phyloP scores from a whole-genome alignment of 2,888 invertebrate species.

The Timandra comae region DNA sequence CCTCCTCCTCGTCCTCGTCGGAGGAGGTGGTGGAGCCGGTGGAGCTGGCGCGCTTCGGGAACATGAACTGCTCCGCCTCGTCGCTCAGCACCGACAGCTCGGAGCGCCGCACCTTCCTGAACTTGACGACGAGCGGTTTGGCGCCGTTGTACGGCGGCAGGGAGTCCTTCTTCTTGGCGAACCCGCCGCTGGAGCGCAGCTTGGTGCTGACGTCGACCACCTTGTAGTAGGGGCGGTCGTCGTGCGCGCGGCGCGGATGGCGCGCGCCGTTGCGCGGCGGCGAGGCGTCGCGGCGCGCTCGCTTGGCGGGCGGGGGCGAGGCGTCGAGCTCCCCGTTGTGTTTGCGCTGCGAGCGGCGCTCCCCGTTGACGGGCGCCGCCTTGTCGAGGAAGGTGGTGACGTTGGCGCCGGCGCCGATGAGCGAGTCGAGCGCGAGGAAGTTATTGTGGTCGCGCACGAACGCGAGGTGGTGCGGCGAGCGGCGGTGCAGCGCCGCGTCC shows the following conservation, averaged over 20 bases:
- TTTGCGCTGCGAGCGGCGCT: slow-evolving; percentile 53
- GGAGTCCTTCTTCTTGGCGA: slow-evolving; percentile 48
- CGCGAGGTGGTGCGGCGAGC: slow-evolving; percentile 83
- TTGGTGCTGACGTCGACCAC: slow-evolving; percentile 84
- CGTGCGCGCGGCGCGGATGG: slow-evolving; percentile 44
- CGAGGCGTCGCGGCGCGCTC: slow-evolving; percentile 16
- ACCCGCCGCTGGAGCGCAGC: slow-evolving; percentile 77
- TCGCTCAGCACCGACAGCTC: slow-evolving; percentile 86
- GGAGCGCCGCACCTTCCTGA: slow-evolving; percentile 83
- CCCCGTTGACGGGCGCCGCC: slow-evolving; percentile 62
- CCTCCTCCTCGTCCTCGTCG: slow-evolving; percentile 75
- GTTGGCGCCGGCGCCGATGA: slow-evolving; percentile 81
- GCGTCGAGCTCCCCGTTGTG: slow-evolving; percentile 49
- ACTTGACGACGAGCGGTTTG: slow-evolving; percentile 82
- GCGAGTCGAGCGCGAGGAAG: slow-evolving; percentile 83
- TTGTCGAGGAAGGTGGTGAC: slow-evolving; percentile 82
- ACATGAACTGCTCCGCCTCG: slow-evolving; percentile 92
- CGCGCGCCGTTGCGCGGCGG: no score
- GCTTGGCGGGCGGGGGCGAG: slow-evolving; percentile 41
- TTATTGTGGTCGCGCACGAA: slow-evolving; percentile 85
- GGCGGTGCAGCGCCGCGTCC: slow-evolving; percentile 82
- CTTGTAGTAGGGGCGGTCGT: slow-evolving; percentile 80
- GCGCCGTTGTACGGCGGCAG: slow-evolving; percentile 73
- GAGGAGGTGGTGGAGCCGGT: slow-evolving; percentile 71
- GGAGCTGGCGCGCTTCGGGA: slow-evolving; percentile 81